Conservation (phyloP, 2,797 vertebrate genomes). For the Scolopax bukidnonensis region DNA sequence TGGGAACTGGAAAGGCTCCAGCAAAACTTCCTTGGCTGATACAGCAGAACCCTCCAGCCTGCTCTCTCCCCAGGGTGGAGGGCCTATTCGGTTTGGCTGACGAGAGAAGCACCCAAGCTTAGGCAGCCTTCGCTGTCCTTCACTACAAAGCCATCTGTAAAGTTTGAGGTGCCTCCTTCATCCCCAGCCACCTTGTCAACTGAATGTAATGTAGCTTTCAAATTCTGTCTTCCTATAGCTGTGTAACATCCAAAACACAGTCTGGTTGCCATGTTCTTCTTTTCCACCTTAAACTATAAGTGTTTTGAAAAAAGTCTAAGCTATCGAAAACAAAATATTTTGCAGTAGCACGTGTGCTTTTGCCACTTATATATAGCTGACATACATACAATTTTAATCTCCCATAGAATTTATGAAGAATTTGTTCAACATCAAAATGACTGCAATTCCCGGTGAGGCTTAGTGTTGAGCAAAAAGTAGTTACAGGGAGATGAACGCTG, state of each 20-base stretch:
- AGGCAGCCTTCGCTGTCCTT: not conserved
- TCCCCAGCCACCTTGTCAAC: not conserved
- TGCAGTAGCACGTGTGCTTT: not conserved
- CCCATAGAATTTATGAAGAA: not conserved
- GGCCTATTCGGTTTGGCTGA: not conserved
- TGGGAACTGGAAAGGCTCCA: not conserved
- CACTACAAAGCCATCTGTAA: not conserved
- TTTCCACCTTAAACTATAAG: not conserved
- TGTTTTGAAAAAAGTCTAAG: not conserved
- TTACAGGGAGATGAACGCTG: no score
- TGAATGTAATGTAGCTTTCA: not conserved
- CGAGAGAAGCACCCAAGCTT: accelerated
- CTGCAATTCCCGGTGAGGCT: not conserved
- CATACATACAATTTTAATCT: not conserved
- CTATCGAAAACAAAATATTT: not conserved
- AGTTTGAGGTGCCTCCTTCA: not conserved
- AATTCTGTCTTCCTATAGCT: not conserved
- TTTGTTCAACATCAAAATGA: not conserved
- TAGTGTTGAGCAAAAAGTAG: accelerated
- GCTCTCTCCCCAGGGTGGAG: no score
- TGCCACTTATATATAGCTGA: not conserved
- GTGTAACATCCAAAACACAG: not conserved
- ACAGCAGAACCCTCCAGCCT: not conserved
- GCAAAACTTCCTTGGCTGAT: not conserved
- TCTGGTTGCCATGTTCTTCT: not conserved